Evolutionary conservation across 2,113 vertebrate genomes (phyloP), one percentile per base, ranked within the genome.

Genomic region (Hystrix brachyura): DNA sequence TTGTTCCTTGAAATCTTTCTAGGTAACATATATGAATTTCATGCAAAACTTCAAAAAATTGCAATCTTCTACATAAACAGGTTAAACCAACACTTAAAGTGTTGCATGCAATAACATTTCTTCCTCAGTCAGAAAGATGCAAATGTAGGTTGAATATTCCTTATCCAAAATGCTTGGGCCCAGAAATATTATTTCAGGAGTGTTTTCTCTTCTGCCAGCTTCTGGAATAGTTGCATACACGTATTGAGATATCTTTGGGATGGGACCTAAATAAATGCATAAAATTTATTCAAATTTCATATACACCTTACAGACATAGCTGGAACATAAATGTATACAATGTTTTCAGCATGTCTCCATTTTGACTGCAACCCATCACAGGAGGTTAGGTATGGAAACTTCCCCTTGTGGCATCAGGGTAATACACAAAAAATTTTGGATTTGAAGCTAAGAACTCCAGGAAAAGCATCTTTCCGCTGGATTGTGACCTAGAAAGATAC

Each of bases 51-150:
- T 74, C 8, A 27, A 43, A 74, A 34, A 46, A 13, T 13, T 46
- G 38, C 71, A 46, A 46, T 74, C 43, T 27, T 74, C 38, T 74
- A 43, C 21, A 46, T 43, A 43, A 46, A 43, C 10, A 74, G 1
- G 46, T 78, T 78, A 78, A 78, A 78, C 46, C 9, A 74, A 46
- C 32, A 57, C 53, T 81, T 81, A 60, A 55, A 64, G 21, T 51
- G 12, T 59, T 55, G 72, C 55, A 60, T 32, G 55, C 10, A 59
- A 25, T 34, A 57, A 62, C 23, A 83, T 65, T 64, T 43, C 34
- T 59, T 94, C 76, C 74, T 94, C 83, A 91, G 34, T 69, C 78
- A 72, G 83, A 96, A 94, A 51, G 55, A 81, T 46, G 11, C 17
- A 51, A 78, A 34, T 46, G 38, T 18, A 21, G 43, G 87, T 25